These are phyloP conservation scores for Loxodonta africana DNA, from an alignment of 2,113 vertebrate genomes.

Conservation along the genomic window DNA sequence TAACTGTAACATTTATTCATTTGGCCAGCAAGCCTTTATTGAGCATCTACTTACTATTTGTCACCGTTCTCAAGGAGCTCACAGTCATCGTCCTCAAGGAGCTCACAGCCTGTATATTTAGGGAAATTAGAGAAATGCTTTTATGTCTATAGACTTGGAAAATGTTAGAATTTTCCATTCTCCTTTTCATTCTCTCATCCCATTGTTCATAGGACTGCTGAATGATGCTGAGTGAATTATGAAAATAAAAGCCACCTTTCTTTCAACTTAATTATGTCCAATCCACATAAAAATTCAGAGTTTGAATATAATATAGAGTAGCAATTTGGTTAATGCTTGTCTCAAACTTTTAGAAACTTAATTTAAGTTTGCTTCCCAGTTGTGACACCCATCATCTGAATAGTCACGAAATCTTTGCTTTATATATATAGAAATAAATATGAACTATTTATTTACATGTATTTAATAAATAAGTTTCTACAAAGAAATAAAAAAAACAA, in stretches of 20 bases:
- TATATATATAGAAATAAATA: conserved; percentile 60
- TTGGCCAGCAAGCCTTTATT: conserved; percentile 67
- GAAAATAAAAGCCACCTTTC: conserved; percentile 42
- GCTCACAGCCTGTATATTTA: conserved; percentile 53
- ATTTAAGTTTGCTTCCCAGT: conserved; percentile 40
- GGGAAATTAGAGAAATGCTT: conserved; percentile 47
- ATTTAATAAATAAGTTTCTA: conserved; percentile 67
- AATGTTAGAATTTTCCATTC: conserved; percentile 48
- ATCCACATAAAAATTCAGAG: conserved; percentile 21
- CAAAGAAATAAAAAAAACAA: conserved; percentile 74
- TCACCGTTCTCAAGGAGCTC: conserved; percentile 73
- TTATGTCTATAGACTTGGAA: conserved; percentile 37
- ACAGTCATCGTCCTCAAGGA: conserved; percentile 67
- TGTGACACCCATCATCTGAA: conserved; percentile 11
- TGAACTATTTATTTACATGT: conserved; percentile 16
- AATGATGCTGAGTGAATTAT: conserved; percentile 59
- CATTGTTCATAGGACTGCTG: conserved; percentile 45
- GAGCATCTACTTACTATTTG: conserved; percentile 51
- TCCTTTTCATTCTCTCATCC: not conserved
- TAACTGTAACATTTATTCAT: conserved; percentile 67
- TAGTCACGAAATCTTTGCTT: conserved; percentile 62
- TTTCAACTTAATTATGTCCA: conserved; percentile 55
- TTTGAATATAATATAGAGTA: conserved; percentile 54
- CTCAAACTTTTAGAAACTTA: conserved; percentile 51
- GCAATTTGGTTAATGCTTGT: conserved; percentile 23